Base-by-base conservation (phyloP, 2,888 invertebrate species). In the Ramazzottius varieornatus region DNA sequence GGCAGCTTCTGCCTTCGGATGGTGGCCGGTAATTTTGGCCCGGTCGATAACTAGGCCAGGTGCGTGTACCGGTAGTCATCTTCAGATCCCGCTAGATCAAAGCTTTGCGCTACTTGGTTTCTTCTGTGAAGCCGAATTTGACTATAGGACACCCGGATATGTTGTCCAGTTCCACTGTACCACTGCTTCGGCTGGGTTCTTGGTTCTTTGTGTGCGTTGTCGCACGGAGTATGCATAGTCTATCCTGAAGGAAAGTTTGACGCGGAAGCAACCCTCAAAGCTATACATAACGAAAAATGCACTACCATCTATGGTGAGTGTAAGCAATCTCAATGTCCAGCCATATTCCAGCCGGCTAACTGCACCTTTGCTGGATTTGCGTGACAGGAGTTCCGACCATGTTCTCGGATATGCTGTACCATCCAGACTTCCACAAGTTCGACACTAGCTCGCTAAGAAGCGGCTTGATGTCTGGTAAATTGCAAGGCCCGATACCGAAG, bases 371-470 rank as follows among this genome's bases (percentile, higher is more conserved):
- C 65, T 71, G 86, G 86, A 71, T 86, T 75, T 83, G n/a, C 1
- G 73, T 84, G 33, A 83, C 83, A 72, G 88, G 88, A 46, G 87
- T 88, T 0, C 88, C 89, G 2, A 88, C 89, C 1, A 88, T 88
- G 88, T 85, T 85, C 74, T 82, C 86, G 20, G 86, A 88, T 76
- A 78, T 86, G 69, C 74, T 87, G 54, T 78, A 79, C 66, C 71
- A 72, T 64, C 72, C 71, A 1, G 66, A 72, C 46, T 71, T 75
- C 64, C 46, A 67, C 20, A 67, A 69, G 2, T 73, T 70, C 66
- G 71, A 76, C 70, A 69, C 73, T 29, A 70, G 72, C 13, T 72
- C 73, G 0, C 68, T 77, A 32, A 20, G 68, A 33, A 70, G 69
- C 24, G 71, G 70, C 46, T 29, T 32, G 33, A 33, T 33, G 32